Percentiles rank a stretch among this genome's conserved stretches.
Evolutionary conservation across 2,113 vertebrate genomes (phyloP).

Genomic region (Sigmodon hispidus): DNA sequence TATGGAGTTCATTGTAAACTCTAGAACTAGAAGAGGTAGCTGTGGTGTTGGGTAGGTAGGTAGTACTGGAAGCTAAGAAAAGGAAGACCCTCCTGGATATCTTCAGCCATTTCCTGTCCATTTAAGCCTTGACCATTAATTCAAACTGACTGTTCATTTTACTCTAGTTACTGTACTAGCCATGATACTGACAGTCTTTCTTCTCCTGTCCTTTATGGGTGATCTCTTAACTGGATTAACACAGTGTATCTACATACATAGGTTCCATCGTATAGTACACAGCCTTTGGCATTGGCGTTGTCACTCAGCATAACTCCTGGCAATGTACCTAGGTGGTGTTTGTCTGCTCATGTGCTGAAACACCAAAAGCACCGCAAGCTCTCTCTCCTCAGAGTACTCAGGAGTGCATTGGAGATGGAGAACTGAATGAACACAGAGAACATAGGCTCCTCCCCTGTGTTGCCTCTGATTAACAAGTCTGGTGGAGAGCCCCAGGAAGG

Average conservation of each 20-base stretch:
- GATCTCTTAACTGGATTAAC: not conserved
- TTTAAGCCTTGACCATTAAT: not conserved
- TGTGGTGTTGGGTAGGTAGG: not conserved
- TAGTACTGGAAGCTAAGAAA: not conserved
- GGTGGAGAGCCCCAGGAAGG: not conserved
- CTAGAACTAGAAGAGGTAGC: not conserved
- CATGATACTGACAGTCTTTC: not conserved
- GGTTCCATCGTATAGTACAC: not conserved
- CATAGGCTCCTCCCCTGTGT: not conserved
- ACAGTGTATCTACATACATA: not conserved
- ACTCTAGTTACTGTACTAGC: not conserved
- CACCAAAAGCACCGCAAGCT: not conserved
- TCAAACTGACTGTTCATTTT: not conserved
- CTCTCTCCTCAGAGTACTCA: not conserved
- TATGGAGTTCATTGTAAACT: not conserved
- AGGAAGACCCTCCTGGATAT: not conserved
- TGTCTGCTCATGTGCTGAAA: not conserved
- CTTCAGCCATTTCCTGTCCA: not conserved
- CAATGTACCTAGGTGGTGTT: not conserved
- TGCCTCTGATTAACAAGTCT: not conserved
- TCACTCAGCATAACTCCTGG: not conserved
- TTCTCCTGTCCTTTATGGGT: not conserved
- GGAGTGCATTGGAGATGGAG: not conserved
- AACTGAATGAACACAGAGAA: not conserved
- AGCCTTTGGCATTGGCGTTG: not conserved